These are phyloP conservation scores for Agonopterix arenella DNA, from an alignment of 2,888 invertebrate species.

Conservation along the genomic window DNA sequence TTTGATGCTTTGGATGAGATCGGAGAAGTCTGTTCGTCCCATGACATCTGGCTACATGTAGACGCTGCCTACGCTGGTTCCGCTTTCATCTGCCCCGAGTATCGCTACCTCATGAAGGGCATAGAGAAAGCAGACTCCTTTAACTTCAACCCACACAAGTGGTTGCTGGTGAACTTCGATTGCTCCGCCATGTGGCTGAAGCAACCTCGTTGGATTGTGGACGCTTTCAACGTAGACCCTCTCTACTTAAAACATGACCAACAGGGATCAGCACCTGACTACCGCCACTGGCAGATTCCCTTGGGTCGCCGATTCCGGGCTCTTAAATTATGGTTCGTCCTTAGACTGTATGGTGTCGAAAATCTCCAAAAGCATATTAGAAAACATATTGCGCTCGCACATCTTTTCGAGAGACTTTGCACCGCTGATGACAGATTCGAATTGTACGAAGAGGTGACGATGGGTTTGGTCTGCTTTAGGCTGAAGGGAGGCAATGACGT, in stretches of 20 bases:
- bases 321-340: conserved; percentile 96
- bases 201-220: conserved; percentile 91
- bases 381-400: conserved; percentile 90
- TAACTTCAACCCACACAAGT: conserved; percentile 99
- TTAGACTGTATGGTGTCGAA: conserved; percentile 91
- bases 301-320: conserved; percentile 94
- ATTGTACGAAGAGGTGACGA: conserved; percentile 89
- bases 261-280: conserved; percentile 93
- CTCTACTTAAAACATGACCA: conserved; percentile 96
- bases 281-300: conserved; percentile 98
- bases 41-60: conserved; percentile 93
- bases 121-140: conserved; percentile 95
- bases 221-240: conserved; percentile 98
- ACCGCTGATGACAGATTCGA: conserved; percentile 89
- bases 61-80: conserved; percentile 98
- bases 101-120: conserved; percentile 91
- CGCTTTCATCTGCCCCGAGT: conserved; percentile 98
- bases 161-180: conserved; percentile 99
- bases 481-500: conserved; percentile 90
- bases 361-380: conserved; percentile 92
- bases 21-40: conserved; percentile 89
- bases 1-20: conserved; percentile 94
- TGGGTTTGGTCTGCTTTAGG: conserved; percentile 98
- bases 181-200: conserved; percentile 99
- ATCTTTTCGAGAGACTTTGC: conserved; percentile 90